Evolutionary conservation across 2,797 vertebrate genomes (phyloP).

Genomic region (Cuniculus paca): DNA sequence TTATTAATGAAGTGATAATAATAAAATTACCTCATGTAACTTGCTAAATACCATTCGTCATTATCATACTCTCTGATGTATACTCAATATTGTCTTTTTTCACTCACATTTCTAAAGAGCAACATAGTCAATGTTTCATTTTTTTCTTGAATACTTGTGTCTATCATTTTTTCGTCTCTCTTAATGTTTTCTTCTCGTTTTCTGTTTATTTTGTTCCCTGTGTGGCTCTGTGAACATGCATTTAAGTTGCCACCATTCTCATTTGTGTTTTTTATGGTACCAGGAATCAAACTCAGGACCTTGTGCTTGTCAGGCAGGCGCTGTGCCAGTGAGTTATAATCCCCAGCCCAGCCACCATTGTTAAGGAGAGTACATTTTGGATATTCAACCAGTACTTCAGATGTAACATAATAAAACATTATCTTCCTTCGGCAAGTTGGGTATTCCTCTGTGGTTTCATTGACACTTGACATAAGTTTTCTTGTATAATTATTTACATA

Average conservation of each 20-base stretch:
- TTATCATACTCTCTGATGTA: background rate
- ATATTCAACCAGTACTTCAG: background rate
- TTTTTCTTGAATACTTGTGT: background rate
- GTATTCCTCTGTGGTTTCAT: background rate
- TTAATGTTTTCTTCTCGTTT: background rate
- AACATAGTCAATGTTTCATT: background rate
- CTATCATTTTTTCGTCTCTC: background rate
- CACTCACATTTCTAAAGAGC: background rate
- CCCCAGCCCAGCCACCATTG: background rate
- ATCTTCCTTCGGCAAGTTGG: background rate
- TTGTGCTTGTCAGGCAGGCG: too few species aligned
- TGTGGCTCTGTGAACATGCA: background rate
- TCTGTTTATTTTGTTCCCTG: background rate
- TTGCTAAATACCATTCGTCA: background rate
- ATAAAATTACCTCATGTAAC: background rate
- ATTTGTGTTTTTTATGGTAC: too few species aligned
- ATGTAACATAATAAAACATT: background rate
- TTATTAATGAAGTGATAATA: slow-evolving; percentile 46
- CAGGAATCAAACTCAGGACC: too few species aligned
- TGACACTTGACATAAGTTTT: background rate
- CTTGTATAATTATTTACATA: background rate
- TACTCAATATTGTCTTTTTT: background rate
- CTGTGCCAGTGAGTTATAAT: too few species aligned
- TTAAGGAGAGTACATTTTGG: background rate
- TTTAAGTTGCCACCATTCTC: background rate